These are phyloP conservation scores for Oncorhynchus tshawytscha DNA, from an alignment of 2,113 vertebrate species.

Conservation along the genomic window DNA sequence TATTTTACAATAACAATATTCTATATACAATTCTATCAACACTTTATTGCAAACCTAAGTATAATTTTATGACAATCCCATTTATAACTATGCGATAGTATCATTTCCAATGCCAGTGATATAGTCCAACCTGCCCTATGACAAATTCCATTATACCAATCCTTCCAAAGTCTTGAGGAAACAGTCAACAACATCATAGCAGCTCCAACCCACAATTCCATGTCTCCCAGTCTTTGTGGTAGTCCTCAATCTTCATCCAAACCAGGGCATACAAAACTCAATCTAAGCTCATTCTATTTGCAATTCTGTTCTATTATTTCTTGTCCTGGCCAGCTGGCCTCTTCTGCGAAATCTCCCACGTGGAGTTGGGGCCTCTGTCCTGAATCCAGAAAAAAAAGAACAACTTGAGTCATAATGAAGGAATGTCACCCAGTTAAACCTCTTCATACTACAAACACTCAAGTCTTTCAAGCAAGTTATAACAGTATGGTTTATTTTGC, in stretches of 20 bases:
- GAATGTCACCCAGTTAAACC: not conserved
- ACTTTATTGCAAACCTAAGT: no score
- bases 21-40: no score
- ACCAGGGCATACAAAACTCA: not conserved
- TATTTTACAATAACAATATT: no score
- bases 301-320: conserved; percentile 11
- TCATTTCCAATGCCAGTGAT: no score
- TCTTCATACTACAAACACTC: no score
- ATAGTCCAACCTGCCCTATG: no score
- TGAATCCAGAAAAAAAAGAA: conserved; percentile 50
- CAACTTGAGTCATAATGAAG: not conserved
- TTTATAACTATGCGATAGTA: no score
- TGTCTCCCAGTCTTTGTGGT: not conserved
- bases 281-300: not conserved
- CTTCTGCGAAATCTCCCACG: conserved; percentile 80
- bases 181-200: not conserved
- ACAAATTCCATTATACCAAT: no score
- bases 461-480: no score
- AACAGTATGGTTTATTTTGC: no score
- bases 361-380: conserved; percentile 85
- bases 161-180: no score
- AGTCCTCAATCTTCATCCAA: not conserved
- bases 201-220: not conserved
- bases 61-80: no score
- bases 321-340: conserved; percentile 11